Conservation (phyloP, 2,797 vertebrate genomes). For the Gadopsis marmoratus region DNA sequence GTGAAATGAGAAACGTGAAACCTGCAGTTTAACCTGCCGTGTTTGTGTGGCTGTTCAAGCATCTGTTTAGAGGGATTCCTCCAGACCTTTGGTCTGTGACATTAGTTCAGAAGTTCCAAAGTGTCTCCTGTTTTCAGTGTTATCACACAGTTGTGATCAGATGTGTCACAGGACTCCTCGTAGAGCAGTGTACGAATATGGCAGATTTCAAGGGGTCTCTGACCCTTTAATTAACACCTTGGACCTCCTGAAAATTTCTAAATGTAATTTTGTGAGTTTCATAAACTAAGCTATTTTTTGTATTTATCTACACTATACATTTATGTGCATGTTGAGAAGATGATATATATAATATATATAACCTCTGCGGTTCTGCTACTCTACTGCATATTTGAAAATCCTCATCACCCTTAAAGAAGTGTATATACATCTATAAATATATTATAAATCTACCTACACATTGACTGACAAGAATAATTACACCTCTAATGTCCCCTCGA, state of each 20-base stretch:
- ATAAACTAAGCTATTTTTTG: not conserved
- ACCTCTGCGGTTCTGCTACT: not conserved
- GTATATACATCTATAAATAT: not conserved
- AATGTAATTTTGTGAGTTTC: not conserved
- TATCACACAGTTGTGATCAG: slow-evolving; percentile 7
- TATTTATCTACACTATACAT: not conserved
- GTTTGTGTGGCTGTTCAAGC: slow-evolving; percentile 19
- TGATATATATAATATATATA: no score
- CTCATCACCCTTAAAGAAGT: not conserved
- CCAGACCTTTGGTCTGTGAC: not conserved
- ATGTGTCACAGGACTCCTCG: not conserved
- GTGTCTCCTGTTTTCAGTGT: not conserved
- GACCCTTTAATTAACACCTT: not conserved
- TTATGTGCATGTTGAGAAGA: not conserved
- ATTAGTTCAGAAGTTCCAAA: slow-evolving; percentile 13
- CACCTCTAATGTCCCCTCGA: not conserved
- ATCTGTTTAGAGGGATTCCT: slow-evolving; percentile 16
- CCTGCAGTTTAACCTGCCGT: not conserved
- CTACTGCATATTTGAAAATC: not conserved
- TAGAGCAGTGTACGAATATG: not conserved
- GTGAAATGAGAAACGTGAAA: slow-evolving; percentile 24
- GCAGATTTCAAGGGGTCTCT: not conserved
- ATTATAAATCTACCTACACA: not conserved
- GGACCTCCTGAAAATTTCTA: not conserved
- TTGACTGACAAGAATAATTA: not conserved